A percentile compares a stretch with the other conserved stretches of the same genome.
phyloP scores from a whole-genome alignment of 2,888 invertebrate species.

The Oscheius onirici region DNA sequence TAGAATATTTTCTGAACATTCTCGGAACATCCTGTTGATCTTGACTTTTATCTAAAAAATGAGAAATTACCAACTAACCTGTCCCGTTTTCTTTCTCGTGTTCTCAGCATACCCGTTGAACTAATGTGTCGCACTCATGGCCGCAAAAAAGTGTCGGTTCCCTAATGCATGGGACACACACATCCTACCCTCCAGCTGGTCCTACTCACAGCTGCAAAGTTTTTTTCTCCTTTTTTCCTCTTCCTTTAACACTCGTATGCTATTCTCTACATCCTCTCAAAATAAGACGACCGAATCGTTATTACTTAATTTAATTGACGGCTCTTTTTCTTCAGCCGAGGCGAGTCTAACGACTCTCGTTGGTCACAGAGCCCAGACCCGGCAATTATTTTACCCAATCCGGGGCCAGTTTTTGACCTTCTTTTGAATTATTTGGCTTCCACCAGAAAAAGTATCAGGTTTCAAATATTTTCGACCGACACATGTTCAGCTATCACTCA shows the following conservation, averaged over 20 bases:
- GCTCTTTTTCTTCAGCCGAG: neutral
- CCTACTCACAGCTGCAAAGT: neutral
- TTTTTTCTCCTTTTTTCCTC: neutral
- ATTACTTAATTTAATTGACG: neutral
- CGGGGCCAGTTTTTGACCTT: neutral
- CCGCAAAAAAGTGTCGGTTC: slow-evolving; percentile 8
- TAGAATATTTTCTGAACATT: too few relatives aligned
- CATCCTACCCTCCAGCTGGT: neutral
- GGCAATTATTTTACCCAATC: neutral
- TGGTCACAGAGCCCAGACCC: neutral
- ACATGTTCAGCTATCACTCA: neutral
- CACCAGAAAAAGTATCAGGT: neutral
- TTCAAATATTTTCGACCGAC: neutral
- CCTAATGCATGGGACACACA: slow-evolving; percentile 23
- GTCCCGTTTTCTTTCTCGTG: too few relatives aligned
- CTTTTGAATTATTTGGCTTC: neutral
- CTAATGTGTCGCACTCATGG: slow-evolving; percentile 26
- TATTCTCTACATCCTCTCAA: neutral
- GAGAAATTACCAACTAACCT: too few relatives aligned
- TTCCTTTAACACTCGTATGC: neutral
- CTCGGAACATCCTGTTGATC: too few relatives aligned
- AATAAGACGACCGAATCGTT: neutral
- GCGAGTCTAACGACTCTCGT: neutral
- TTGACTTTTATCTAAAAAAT: too few relatives aligned
- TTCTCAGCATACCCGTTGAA: neutral